Conservation (phyloP, 1,140 invertebrate genomes). For the Marisa cornuarietis region DNA sequence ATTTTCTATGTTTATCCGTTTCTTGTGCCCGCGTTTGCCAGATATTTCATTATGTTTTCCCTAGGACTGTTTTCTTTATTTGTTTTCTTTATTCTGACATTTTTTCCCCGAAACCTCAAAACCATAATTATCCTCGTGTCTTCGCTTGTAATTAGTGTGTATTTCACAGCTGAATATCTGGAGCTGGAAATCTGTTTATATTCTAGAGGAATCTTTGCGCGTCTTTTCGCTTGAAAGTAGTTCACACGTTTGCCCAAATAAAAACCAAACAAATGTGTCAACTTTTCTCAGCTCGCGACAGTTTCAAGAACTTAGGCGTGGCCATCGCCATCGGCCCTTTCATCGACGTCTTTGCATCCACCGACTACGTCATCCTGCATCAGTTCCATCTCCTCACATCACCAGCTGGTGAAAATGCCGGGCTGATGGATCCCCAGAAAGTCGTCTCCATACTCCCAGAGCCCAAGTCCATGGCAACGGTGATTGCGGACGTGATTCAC, state of each 20-base stretch:
- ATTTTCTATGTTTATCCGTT: no score
- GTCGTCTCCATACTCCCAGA: slow-evolving; percentile 52
- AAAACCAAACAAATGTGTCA: slow-evolving; percentile 3
- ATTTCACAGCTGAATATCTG: no score
- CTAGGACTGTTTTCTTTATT: no score
- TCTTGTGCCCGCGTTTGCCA: no score
- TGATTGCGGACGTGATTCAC: slow-evolving; percentile 46
- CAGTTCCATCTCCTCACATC: slow-evolving; percentile 56
- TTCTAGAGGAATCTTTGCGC: background rate
- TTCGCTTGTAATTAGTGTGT: no score
- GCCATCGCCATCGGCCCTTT: slow-evolving; percentile 55
- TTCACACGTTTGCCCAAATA: background rate
- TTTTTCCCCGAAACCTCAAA: no score
- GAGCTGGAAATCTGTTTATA: background rate
- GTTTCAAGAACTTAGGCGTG: slow-evolving; percentile 38
- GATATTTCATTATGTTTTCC: no score
- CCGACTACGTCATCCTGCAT: slow-evolving; percentile 54
- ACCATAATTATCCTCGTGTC: no score
- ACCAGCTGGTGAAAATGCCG: slow-evolving; percentile 40
- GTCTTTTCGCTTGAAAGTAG: background rate
- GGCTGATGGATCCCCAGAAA: slow-evolving; percentile 32
- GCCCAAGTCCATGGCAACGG: slow-evolving; percentile 40
- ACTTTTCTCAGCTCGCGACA: slow-evolving; percentile 41
- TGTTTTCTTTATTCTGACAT: no score
- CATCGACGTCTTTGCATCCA: slow-evolving; percentile 59